Evolutionary conservation across 2,113 vertebrate species (phyloP).

Genomic region (Cyprinodon tularosa): DNA sequence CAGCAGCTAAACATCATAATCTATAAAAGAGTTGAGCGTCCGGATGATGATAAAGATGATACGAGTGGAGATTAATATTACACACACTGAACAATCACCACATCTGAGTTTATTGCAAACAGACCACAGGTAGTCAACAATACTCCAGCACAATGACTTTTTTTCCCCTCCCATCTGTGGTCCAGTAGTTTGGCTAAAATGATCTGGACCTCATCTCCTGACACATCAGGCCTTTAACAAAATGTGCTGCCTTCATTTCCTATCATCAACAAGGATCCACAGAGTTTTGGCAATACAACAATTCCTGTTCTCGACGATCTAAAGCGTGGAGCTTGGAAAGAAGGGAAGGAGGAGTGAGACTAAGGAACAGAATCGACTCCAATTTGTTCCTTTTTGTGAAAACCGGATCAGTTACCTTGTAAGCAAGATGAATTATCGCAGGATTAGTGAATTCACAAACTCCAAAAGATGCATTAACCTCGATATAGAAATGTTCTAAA

Average conservation of each 20-base stretch:
- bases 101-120: not conserved
- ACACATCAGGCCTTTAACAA: constrained; percentile 23
- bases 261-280: constrained; percentile 19
- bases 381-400: constrained; percentile 5
- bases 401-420: not conserved
- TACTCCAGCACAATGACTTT: too few species aligned
- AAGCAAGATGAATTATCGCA: too few species aligned
- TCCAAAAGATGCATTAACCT: too few species aligned
- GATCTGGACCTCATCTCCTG: constrained; percentile 46
- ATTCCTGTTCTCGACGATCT: constrained; percentile 22
- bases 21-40: too few species aligned
- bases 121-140: not conserved
- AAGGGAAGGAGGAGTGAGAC: not conserved
- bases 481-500: too few species aligned
- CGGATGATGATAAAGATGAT: too few species aligned
- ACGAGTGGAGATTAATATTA: too few species aligned
- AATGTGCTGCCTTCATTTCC: not conserved
- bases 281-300: constrained; percentile 10
- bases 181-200: not conserved
- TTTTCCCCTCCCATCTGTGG: not conserved
- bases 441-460: too few species aligned
- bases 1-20: too few species aligned
- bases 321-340: constrained; percentile 26
- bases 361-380: constrained; percentile 6
- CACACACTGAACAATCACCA: not conserved